Evolutionary conservation across 2,113 vertebrate genomes (phyloP), one percentile per base, ranked within the genome.

Genomic region (Hippocampus zosterae): DNA sequence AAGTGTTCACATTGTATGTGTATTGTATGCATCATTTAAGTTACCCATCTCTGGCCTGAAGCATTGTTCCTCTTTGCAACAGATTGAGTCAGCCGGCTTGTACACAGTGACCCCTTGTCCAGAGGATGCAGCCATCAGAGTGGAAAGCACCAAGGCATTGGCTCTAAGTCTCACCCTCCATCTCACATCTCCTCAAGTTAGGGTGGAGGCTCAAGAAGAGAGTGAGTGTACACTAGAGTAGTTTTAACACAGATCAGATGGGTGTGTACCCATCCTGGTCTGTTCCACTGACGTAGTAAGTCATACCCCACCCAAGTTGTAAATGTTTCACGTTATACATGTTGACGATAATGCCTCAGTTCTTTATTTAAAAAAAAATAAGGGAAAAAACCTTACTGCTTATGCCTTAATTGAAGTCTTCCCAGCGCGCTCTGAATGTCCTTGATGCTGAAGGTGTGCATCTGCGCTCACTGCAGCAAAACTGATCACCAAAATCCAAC

Each of bases 141-240:
- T 98, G 68, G 94, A 91, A 78, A 96, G 92, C 81, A 94, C 91
- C 3, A 94, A 94, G 73, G 94, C 95, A 77, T 93, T 93, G 0
- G 85, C 85, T 0, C 79, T 96, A 84, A 93, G 85, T 25, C 89
- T 99, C 53, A 94, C 91, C 70, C 94, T 99, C 86, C 95, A 95
- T 79, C 69, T 99, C 88, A 98, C 96, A 0, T 99, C 96, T 0
- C 95, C 96, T 0, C 88, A 95, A 33, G 92, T 99, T 69, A 85
- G 96, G 67, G 93, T 91, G 19, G 92, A 93, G 72, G 79, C 92
- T 72, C 93, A 94, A n/a, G 93, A 91, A 93, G 95, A 90, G 93
- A 93, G 90, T 93, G 94, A 92, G 94, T 96, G 96, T 98, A 94
- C 77, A 64, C 83, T 83, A 37, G n/a, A 68, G 46, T 75, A 67